Evolutionary conservation across 2,888 invertebrate genomes (phyloP), one percentile per base, ranked within the genome.

Genomic region (Gerris lacustris): DNA sequence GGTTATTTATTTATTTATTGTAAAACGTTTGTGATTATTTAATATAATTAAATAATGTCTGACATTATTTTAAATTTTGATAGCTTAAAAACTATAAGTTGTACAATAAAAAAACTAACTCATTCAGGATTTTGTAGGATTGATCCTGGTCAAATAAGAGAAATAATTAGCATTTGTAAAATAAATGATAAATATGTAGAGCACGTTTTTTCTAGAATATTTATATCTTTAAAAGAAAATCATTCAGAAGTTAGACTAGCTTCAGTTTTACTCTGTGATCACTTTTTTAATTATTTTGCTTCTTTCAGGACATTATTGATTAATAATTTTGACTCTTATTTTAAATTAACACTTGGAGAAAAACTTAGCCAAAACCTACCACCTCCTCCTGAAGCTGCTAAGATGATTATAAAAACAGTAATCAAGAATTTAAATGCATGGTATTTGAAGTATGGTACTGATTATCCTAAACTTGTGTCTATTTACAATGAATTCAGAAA

Each of bases 191-290:
- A 77, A 44, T 81, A 82, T 77, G 79, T 83, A 5, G 79, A 80
- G 67, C 79, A 81, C 75, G 79, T 80, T 6, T 82, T 80, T 75
- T 78, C 81, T 63, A 74, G 82, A 63, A 72, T 84, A 64, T 78
- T 81, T 76, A 78, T 79, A 31, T 81, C 83, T 72, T 76, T 85
- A 55, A 79, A 80, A 69, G 80, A 82, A 75, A 80, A 83, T 5
- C 85, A 85, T 78, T 79, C 83, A 15, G 84, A 85, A 79, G 80
- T 85, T 67, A 79, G 85, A 11, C 79, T 80, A 55, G 82, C 83
- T 75, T 79, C 83, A 7, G 82, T 84, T 74, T 82, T 82, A 74
- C 80, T 85, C 63, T 80, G 82, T 69, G 80, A 83, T 76, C 81
- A 82, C 74, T 78, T 86, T 11, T 85, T 85, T 76, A 77, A 77